Evolutionary conservation across 2,888 invertebrate species (phyloP).

Genomic region (Phyllotreta cruciferae): DNA sequence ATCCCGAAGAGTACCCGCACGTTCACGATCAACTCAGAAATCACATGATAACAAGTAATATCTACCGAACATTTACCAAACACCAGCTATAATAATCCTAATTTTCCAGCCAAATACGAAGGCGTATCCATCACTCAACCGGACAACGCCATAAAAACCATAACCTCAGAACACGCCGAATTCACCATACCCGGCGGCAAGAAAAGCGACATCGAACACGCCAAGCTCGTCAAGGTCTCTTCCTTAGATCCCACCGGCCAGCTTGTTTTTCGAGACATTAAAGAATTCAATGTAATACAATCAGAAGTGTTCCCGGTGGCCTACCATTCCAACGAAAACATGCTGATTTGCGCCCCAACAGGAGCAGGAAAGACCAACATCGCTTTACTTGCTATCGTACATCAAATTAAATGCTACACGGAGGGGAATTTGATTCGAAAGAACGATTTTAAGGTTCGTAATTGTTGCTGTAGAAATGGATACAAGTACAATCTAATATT

Average conservation of each 20-base stretch:
- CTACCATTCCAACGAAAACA: conserved; percentile 95
- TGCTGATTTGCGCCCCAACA: conserved; percentile 97
- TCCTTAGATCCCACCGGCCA: conserved; percentile 77
- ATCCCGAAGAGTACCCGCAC: conserved; percentile 75
- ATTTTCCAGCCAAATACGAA: conserved; percentile 49
- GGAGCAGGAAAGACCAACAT: conserved; percentile 99
- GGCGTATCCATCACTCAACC: conserved; percentile 63
- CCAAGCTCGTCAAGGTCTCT: conserved; percentile 57
- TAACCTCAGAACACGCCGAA: conserved; percentile 82
- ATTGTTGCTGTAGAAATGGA: background rate
- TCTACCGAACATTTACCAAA: background rate
- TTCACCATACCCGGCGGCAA: conserved; percentile 80
- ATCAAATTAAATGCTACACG: conserved; percentile 87
- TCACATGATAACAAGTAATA: conserved; percentile 50
- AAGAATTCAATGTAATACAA: conserved; percentile 91
- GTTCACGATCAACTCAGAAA: conserved; percentile 84
- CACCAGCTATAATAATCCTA: background rate
- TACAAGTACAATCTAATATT: conserved; percentile 40
- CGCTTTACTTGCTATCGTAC: conserved; percentile 90
- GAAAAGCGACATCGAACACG: conserved; percentile 66
- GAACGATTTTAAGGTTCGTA: conserved; percentile 86
- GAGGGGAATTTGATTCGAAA: conserved; percentile 82
- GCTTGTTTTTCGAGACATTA: conserved; percentile 87
- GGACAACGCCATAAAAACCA: conserved; percentile 76
- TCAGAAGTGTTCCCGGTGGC: conserved; percentile 95